Evolutionary conservation across 1,140 invertebrate species (phyloP).

Genomic region (Lordiphosa clarofinis): DNA sequence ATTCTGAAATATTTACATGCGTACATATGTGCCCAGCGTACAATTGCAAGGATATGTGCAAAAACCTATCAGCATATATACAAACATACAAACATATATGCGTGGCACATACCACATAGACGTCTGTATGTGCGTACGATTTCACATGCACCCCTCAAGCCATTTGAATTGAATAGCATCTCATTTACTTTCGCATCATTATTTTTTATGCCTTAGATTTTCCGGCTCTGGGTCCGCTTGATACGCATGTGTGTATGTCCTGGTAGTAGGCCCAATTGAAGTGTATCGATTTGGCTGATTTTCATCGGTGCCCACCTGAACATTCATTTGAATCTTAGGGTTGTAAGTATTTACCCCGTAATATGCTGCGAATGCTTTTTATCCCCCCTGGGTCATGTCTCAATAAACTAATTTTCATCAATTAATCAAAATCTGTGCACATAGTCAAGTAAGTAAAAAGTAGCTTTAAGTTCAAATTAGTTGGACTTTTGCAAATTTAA

Average conservation of each 20-base stretch:
- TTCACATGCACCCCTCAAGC: slow-evolving; percentile 32
- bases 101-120: slow-evolving; percentile 3
- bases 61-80: slow-evolving; percentile 27
- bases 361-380: not conserved
- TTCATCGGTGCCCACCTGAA: not conserved
- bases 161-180: slow-evolving; percentile 44
- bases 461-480: too few species aligned
- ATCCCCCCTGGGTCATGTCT: not conserved
- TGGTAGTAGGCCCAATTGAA: not conserved
- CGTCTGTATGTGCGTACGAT: slow-evolving; percentile 28
- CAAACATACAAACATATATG: too few species aligned
- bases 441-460: too few species aligned
- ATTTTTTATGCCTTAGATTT: slow-evolving; percentile 40
- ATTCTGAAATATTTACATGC: slow-evolving; percentile 29
- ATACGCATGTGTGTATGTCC: slow-evolving; percentile 11
- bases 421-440: too few species aligned
- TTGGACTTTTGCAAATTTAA: too few species aligned
- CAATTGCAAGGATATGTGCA: slow-evolving; percentile 40
- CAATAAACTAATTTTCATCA: too few species aligned
- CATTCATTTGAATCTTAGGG: not conserved
- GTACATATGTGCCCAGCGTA: slow-evolving; percentile 20
- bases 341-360: not conserved
- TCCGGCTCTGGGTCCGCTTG: slow-evolving; percentile 24
- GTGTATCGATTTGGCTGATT: not conserved
- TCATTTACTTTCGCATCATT: slow-evolving; percentile 59